phyloP scores from a whole-genome alignment of 2,113 vertebrate genomes.

The Oncorhynchus kisutch region DNA sequence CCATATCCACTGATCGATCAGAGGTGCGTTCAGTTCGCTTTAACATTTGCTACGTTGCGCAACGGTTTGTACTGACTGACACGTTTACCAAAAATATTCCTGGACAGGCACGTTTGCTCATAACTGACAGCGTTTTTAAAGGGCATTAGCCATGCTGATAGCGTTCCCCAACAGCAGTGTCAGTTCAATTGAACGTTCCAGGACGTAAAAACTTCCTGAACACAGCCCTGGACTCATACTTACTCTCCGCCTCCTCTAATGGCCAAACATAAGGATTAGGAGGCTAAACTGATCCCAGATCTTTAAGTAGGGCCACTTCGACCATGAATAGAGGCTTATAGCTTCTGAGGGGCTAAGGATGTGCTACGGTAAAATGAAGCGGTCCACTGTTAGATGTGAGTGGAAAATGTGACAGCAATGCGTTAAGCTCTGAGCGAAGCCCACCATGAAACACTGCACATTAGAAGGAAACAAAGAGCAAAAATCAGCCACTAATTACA shows the following conservation, averaged over 20 bases:
- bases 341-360: conserved; percentile 44
- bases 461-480: not conserved
- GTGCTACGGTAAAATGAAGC: not conserved
- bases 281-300: not conserved
- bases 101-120: too few species aligned
- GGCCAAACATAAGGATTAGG: not conserved
- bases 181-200: too few species aligned
- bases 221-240: too few species aligned
- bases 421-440: not conserved
- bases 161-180: too few species aligned
- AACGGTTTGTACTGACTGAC: too few species aligned
- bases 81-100: too few species aligned
- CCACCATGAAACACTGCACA: not conserved
- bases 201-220: too few species aligned
- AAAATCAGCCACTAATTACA: not conserved
- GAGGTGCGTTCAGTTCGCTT: too few species aligned
- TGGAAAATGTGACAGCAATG: conserved; percentile 3
- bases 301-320: not conserved
- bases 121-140: too few species aligned
- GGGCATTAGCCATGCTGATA: too few species aligned
- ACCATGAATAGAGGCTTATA: conserved; percentile 46
- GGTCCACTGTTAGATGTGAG: too few species aligned
- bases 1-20: conserved; percentile 24
- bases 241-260: not conserved
- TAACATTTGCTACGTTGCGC: too few species aligned